Base-by-base conservation (phyloP, 2,797 vertebrate species). In the Discoglossus pictus region DNA sequence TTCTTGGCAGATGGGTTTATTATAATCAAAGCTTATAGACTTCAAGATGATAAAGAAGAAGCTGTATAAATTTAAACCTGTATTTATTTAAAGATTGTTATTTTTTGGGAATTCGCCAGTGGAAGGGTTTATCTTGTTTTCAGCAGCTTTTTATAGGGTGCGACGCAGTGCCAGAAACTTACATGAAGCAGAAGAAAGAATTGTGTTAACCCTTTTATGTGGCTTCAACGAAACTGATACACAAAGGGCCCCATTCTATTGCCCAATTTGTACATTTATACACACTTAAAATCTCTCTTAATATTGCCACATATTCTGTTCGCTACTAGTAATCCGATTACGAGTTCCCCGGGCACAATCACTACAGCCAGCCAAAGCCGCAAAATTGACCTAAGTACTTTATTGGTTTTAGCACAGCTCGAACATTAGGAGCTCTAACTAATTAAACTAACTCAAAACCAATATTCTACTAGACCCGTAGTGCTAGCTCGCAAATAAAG, bases 21-120 rank as follows among this genome's bases (percentile, higher is more conserved):
- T 5, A 44, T 73, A 70, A 61, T 70, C 61, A 65, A 39, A 74
- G 18, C 65, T 60, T 78, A 18, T 74, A 82, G 75, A 39, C 56
- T 75, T 77, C 43, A 55, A 62, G 73, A 44, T 23, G 6, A 68
- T 80, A 76, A 69, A 53, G 65, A 76, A 72, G 36, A 77, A 31
- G 73, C 53, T 51, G 68, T 61, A 42, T 23, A 65, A 65, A 60
- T 65, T 76, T 53, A 43, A 74, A 51, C 38, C 8, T 43, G 21
- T 65, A 36, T 72, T 81, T 82, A 47, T 79, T 84, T 50, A 74
- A 83, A 70, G 68, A 74, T 73, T 8, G 58, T 77, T 10, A 58
- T 1, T 71, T 67, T 40, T 61, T 65, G 51, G 62, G 27, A 27
- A 62, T 59, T 69, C 71, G 51, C 27, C 52, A 35, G 74, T 75